Base-by-base conservation (phyloP, 2,113 vertebrate species). In the Macrotus californicus region DNA sequence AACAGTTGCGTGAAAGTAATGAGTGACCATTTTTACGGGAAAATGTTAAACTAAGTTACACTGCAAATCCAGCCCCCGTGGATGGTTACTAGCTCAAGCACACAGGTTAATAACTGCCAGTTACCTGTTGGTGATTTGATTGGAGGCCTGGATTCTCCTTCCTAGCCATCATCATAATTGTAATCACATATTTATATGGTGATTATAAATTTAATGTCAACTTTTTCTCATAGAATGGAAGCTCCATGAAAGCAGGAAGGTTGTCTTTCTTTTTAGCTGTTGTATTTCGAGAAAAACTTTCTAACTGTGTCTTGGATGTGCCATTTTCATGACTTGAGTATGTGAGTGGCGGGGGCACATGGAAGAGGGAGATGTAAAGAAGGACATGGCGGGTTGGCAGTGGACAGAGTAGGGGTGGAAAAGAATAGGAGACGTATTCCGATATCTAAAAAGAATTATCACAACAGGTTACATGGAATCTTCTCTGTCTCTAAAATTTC, bases 161-260 rank as follows among this genome's bases (percentile, higher is more conserved):
- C 24, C 22, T 73, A 87, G 26, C 13, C 87, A 5, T 70, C 31
- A 61, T 81, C 61, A n/a, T 59, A 56, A 36, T 34, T 93, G 3
- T 82, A 75, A 70, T 52, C 50, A 75, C 14, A 21, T 80, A 64
- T 59, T 86, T 59, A 19, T 52, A 31, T 85, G 13, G 4, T 66
- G 67, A 64, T 67, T 93, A 36, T 72, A 36, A 75, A 48, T 59
- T 59, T 87, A 56, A 46, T 86, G 77, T 80, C 48, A 56, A 16
- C 16, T 84, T 46, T 84, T 76, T 26, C 22, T 83, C 34, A 22
- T 89, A 97, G 91, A 94, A n/a, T 96, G 94, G 96, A 89, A 95
- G 97, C 94, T 91, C 94, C 64, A 6, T 26, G 64, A 52, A 94
- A 46, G 94, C 96, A 97, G 88, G 86, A 91, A 82, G 5, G 8